Evolutionary conservation across 1,140 invertebrate species (phyloP).

Genomic region (Lepidurus apus): DNA sequence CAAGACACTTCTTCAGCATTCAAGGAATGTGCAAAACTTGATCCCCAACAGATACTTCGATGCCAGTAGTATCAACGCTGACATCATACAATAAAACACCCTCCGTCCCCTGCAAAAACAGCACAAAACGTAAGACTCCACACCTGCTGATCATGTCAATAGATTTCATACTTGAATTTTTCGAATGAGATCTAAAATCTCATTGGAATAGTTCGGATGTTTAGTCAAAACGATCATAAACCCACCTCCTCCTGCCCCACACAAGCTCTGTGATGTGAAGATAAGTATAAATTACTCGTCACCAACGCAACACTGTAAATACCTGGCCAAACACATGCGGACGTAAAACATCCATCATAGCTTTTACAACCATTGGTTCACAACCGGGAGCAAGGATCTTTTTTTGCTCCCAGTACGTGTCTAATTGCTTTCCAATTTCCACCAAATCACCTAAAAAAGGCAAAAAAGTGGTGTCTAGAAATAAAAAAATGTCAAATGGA

Average conservation of each 20-base stretch:
- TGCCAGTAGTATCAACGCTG: background rate
- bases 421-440: slow-evolving; percentile 44
- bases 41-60: background rate
- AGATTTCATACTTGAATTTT: background rate
- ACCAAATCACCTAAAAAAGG: slow-evolving; percentile 42
- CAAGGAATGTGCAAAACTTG: background rate
- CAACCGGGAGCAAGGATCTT: slow-evolving; percentile 48
- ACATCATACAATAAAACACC: slow-evolving; percentile 16
- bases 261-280: slow-evolving; percentile 3
- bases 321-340: slow-evolving; percentile 43
- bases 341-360: slow-evolving; percentile 43
- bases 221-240: slow-evolving; percentile 25
- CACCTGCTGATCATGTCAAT: background rate
- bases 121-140: background rate
- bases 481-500: background rate
- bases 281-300: too few relatives aligned
- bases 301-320: background rate
- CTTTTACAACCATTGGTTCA: slow-evolving; percentile 44
- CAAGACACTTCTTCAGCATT: background rate
- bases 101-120: background rate
- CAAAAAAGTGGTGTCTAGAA: background rate
- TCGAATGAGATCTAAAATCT: background rate
- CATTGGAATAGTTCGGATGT: background rate
- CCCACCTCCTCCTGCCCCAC: slow-evolving; percentile 28
- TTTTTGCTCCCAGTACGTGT: slow-evolving; percentile 48